These are phyloP conservation scores for Avahi laniger DNA, from an alignment of 2,797 vertebrate genomes.

Conservation along the genomic window DNA sequence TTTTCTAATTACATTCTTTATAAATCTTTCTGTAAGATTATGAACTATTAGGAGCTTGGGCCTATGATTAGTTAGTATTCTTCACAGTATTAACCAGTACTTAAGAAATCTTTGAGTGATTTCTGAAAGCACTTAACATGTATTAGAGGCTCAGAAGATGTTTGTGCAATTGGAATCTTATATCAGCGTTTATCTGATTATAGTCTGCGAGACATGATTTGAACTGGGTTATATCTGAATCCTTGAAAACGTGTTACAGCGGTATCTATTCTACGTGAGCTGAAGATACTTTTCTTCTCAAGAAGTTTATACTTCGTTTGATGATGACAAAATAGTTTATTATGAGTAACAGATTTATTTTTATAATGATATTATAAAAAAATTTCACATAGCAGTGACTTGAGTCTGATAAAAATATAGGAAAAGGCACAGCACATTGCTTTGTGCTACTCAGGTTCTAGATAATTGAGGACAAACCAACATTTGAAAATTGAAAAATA, in stretches of 20 bases:
- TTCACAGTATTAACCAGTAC: neutral
- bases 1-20: slow-evolving; percentile 26
- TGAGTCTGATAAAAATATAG: slow-evolving; percentile 9
- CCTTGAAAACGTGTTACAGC: neutral
- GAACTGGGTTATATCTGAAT: neutral
- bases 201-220: neutral
- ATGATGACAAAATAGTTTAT: neutral
- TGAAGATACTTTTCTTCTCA: neutral
- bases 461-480: neutral
- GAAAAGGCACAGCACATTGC: neutral
- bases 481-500: slow-evolving; percentile 39
- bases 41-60: neutral
- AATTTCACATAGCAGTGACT: neutral
- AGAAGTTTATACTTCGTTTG: neutral
- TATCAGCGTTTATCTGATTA: neutral
- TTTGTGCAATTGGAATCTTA: neutral
- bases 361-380: neutral
- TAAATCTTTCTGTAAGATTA: neutral
- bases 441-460: neutral
- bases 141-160: neutral
- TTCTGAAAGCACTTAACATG: slow-evolving; percentile 20
- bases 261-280: neutral
- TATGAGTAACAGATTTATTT: slow-evolving; percentile 3
- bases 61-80: neutral
- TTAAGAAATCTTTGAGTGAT: neutral